Conservation (phyloP, 92 coral and sea anemone species). For the Palythoa grandiflora region DNA sequence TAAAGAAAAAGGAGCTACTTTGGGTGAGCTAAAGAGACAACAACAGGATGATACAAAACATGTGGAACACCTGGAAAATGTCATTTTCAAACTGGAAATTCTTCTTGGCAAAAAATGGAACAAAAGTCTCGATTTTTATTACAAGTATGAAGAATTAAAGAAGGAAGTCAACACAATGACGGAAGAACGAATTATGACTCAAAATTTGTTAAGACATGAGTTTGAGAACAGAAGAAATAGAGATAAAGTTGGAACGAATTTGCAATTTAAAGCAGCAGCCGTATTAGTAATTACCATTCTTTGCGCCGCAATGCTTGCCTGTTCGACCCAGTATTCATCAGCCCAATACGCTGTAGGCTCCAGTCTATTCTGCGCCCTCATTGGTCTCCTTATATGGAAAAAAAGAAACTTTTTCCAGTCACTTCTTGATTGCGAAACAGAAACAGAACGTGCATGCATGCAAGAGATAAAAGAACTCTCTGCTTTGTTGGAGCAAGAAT, state of each 20-base stretch:
- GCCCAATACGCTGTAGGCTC: constrained; percentile 29
- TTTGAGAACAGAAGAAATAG: neutral
- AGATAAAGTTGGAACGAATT: constrained; percentile 40
- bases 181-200: constrained; percentile 59
- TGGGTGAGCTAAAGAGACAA: constrained; percentile 42
- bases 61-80: constrained; percentile 51
- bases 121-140: constrained; percentile 52
- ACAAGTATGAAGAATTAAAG: constrained; percentile 73
- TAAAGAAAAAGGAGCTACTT: constrained; percentile 43
- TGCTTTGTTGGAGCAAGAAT: constrained; percentile 69
- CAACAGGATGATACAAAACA: constrained; percentile 55
- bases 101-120: constrained; percentile 51
- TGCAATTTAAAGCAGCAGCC: constrained; percentile 30
- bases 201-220: constrained; percentile 35
- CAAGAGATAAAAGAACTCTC: constrained; percentile 74
- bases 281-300: constrained; percentile 22
- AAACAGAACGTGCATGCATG: constrained; percentile 52
- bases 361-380: constrained; percentile 54
- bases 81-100: constrained; percentile 60
- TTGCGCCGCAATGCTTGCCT: constrained; percentile 27
- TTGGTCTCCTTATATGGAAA: constrained; percentile 46
- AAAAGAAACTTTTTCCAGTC: constrained; percentile 44
- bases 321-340: constrained; percentile 51
- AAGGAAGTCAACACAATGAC: constrained; percentile 60
- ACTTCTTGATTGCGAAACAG: constrained; percentile 45